Percentiles rank a stretch among this genome's conserved stretches.
Evolutionary conservation across 2,113 vertebrate species (phyloP).

Genomic region (Riparia riparia): DNA sequence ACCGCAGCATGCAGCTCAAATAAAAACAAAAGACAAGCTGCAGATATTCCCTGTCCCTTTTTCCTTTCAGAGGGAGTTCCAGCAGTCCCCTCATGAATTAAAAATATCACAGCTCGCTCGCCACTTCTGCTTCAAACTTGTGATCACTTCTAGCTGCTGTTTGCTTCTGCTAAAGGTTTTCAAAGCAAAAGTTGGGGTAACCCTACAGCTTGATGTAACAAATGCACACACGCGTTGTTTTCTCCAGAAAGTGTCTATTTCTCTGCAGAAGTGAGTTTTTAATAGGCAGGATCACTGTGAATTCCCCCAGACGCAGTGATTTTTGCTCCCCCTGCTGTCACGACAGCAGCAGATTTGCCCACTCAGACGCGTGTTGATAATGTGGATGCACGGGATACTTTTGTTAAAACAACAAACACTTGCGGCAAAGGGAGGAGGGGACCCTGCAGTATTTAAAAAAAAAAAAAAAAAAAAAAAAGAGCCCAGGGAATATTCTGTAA

Average conservation of each 20-base stretch:
- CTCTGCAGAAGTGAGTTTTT: background rate
- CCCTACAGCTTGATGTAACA: background rate
- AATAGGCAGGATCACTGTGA: background rate
- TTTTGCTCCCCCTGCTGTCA: conserved; percentile 71
- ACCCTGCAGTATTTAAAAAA: background rate
- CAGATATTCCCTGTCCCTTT: background rate
- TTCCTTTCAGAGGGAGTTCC: background rate
- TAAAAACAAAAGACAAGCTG: background rate
- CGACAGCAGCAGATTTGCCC: conserved; percentile 22
- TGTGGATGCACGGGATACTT: background rate
- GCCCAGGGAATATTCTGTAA: background rate
- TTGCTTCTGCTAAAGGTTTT: background rate
- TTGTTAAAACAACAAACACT: background rate
- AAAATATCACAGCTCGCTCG: background rate
- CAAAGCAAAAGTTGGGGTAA: background rate
- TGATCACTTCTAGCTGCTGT: background rate
- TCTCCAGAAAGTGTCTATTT: background rate
- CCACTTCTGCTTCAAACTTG: background rate
- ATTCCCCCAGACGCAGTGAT: conserved; percentile 42
- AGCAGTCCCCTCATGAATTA: background rate
- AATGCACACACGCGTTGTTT: background rate
- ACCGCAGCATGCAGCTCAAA: background rate
- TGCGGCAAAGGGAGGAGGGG: background rate
- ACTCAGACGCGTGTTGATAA: background rate
- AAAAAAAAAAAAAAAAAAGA: background rate